Conservation (phyloP, 2,888 invertebrate genomes). For the Choristoneura rosaceana region DNA sequence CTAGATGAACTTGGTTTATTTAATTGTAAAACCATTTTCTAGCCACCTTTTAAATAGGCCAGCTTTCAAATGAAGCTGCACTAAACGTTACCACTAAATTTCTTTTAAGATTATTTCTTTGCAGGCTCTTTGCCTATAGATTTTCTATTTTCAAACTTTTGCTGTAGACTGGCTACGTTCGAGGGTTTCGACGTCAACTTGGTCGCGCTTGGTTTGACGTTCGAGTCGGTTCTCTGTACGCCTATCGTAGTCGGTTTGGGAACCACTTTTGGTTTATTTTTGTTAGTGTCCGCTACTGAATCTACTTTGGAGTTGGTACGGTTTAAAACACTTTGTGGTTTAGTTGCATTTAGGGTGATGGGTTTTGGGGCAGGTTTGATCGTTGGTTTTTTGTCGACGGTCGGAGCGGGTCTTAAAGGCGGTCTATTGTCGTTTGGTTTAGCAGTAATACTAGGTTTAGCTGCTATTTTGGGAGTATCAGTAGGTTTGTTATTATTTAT, state of each 20-base stretch:
- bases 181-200: slow-evolving; percentile 86
- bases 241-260: slow-evolving; percentile 70
- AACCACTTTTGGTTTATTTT: slow-evolving; percentile 79
- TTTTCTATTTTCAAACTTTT: slow-evolving; percentile 90
- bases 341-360: slow-evolving; percentile 62
- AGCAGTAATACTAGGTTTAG: slow-evolving; percentile 73
- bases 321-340: slow-evolving; percentile 57
- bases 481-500: slow-evolving; percentile 79
- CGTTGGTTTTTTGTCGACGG: slow-evolving; percentile 72
- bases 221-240: slow-evolving; percentile 66
- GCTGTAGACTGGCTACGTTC: slow-evolving; percentile 91
- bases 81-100: not conserved
- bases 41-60: slow-evolving; percentile 35
- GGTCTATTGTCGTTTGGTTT: slow-evolving; percentile 76
- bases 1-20: slow-evolving; percentile 52
- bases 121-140: slow-evolving; percentile 75
- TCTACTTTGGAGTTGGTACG: slow-evolving; percentile 73
- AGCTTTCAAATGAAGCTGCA: not conserved
- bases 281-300: slow-evolving; percentile 79
- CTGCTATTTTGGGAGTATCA: slow-evolving; percentile 78
- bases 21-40: slow-evolving; percentile 48
- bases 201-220: slow-evolving; percentile 70
- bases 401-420: slow-evolving; percentile 68
- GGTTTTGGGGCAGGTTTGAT: slow-evolving; percentile 69
- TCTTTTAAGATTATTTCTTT: slow-evolving; percentile 60